Evolutionary conservation across 2,888 invertebrate species (phyloP).

Genomic region (Galeruca laticollis): DNA sequence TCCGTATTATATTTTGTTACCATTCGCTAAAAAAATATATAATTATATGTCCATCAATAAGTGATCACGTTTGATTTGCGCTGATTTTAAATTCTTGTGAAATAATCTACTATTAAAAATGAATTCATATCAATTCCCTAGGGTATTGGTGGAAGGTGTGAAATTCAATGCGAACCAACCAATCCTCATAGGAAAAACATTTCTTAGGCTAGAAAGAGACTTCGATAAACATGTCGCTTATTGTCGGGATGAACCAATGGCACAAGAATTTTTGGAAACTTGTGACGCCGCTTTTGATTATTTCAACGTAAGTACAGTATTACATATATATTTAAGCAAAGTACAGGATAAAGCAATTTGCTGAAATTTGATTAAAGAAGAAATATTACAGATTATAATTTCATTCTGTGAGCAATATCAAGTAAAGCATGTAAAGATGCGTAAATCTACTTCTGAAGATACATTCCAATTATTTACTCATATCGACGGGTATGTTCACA

Average conservation of each 20-base stretch:
- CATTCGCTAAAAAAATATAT: too few species aligned
- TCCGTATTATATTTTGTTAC: too few species aligned
- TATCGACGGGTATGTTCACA: too few species aligned
- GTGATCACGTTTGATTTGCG: too few species aligned
- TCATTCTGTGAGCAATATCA: neutral
- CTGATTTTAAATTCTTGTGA: too few species aligned
- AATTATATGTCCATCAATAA: too few species aligned
- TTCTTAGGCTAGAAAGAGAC: conserved; percentile 90
- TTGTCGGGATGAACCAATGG: conserved; percentile 86
- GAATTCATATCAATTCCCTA: conserved; percentile 59
- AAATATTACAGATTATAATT: neutral
- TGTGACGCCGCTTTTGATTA: conserved; percentile 80
- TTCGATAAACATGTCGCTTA: conserved; percentile 95
- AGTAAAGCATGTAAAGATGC: too few species aligned
- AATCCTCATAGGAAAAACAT: conserved; percentile 87
- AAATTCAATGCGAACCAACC: conserved; percentile 94
- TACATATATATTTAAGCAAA: neutral
- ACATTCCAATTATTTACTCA: too few species aligned
- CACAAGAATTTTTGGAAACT: conserved; percentile 81
- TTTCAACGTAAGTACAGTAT: conserved; percentile 81
- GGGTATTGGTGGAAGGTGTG: conserved; percentile 91
- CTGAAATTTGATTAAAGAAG: neutral
- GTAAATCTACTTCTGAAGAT: too few species aligned
- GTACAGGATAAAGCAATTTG: neutral
- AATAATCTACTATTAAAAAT: neutral